Evolutionary conservation across 2,113 vertebrate species (phyloP).

Genomic region (Xiphias gladius): DNA sequence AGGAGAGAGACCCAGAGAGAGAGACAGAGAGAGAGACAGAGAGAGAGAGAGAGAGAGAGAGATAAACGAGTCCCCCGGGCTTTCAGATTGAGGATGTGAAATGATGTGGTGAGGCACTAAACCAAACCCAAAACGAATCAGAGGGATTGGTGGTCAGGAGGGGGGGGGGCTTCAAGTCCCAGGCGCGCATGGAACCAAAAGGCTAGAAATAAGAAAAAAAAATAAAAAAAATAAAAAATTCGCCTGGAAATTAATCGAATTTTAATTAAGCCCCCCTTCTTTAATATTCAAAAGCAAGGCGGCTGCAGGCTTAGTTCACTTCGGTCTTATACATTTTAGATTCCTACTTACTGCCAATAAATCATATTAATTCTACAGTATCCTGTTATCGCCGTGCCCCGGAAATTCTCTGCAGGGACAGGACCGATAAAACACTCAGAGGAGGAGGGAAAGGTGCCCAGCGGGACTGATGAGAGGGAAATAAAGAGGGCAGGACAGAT

Average conservation of each 20-base stretch:
- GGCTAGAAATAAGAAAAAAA: constrained; percentile 57
- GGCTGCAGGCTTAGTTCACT: constrained; percentile 68
- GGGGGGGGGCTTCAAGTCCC: constrained; percentile 32
- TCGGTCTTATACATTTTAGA: constrained; percentile 66
- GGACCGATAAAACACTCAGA: constrained; percentile 51
- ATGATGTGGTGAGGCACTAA: constrained; percentile 66
- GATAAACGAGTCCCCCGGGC: constrained; percentile 65
- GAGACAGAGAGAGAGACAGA: neutral
- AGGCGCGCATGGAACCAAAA: constrained; percentile 57
- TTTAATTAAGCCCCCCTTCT: constrained; percentile 74
- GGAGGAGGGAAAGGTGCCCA: constrained; percentile 22
- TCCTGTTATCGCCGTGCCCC: constrained; percentile 63
- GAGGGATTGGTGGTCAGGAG: constrained; percentile 70
- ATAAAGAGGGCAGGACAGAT: neutral
- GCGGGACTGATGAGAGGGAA: constrained; percentile 27
- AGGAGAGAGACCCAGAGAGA: constrained; percentile 18
- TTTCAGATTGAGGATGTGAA: constrained; percentile 70
- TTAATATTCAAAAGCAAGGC: constrained; percentile 72
- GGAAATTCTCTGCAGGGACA: constrained; percentile 63
- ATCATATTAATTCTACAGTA: constrained; percentile 66
- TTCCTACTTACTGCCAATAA: constrained; percentile 74
- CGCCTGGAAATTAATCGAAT: constrained; percentile 75
- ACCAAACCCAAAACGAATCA: constrained; percentile 71
- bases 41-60: neutral
- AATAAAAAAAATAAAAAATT: constrained; percentile 40